Evolutionary conservation across 1,140 invertebrate genomes (phyloP), one percentile per base, ranked within the genome.

Genomic region (Formica exsecta): DNA sequence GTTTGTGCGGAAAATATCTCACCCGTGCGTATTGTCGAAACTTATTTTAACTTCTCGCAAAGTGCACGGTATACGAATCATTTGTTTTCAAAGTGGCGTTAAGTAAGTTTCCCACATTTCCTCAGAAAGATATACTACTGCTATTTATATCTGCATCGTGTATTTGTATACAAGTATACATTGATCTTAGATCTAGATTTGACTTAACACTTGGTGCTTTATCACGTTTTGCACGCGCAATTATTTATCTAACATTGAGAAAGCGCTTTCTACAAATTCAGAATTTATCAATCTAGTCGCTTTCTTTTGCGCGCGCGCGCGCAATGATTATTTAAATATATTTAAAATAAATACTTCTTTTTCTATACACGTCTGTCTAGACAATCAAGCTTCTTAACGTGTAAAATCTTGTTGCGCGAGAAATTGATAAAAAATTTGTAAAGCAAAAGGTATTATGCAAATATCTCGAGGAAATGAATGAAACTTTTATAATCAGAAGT

Each of bases 71-170:
- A 25, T 29, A 3, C 48, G 19, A 77, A 66, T 51, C 41, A 41
- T 29, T 38, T 54, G n/a, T 79, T 66, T 79, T 36, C 13, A 5
- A 32, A 54, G 32, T 79, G 38, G 19, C 29, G 75, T 51, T 66
- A 16, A 65, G 29, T 36, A 36, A 79, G 64, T 32, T 51, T 48
- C 2, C 62, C 1, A 36, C 13, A 36, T 66, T 79, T 77, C 13
- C 13, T 25, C 11, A 57, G 44, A 38, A 22, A 57, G 51, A 74
- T n/a, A 38, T 29, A 54, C 2, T 16, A 32, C 19, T 22, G 11
- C 13, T 36, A n/a, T 59, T n/a, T 59, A 51, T 22, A 59, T 38
- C n/a, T 57, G 29, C 48, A 51, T 51, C 19, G 6, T 36, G 11
- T 29, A 57, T 57, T 22, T 2, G 11, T n/a, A n/a, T 54, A 7